These are phyloP conservation scores for Carollia perspicillata DNA, from an alignment of 2,113 vertebrate species.

Conservation along the genomic window DNA sequence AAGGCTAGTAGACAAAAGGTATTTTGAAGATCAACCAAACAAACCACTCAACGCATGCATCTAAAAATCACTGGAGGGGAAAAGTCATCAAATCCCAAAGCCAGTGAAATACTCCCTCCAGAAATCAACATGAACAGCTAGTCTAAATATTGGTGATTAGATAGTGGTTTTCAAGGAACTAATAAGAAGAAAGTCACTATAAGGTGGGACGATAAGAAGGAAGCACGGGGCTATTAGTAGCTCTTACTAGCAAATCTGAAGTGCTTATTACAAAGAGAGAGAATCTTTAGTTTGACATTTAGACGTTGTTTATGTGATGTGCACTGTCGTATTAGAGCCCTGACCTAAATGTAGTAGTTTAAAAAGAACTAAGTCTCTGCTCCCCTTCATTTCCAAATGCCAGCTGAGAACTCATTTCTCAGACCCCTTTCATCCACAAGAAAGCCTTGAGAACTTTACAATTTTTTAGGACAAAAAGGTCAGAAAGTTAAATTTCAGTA, in stretches of 20 bases:
- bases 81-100: not conserved
- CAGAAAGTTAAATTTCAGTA: not conserved
- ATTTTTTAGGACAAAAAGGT: constrained; percentile 4
- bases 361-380: not conserved
- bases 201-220: not conserved
- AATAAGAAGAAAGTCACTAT: not conserved
- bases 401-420: not conserved
- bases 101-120: not conserved
- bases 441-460: constrained; percentile 1
- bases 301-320: not conserved
- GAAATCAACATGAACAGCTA: not conserved
- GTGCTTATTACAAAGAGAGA: constrained; percentile 1
- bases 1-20: not conserved
- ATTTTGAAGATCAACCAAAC: not conserved
- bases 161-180: not conserved
- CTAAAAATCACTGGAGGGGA: not conserved
- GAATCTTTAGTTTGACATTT: not conserved
- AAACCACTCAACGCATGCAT: not conserved
- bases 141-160: not conserved
- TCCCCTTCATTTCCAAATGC: constrained; percentile 24
- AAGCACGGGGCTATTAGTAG: not conserved
- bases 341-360: constrained; percentile 8
- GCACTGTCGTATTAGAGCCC: not conserved
- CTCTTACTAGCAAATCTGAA: not conserved
- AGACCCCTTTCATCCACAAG: not conserved